Conservation (phyloP, 1,140 invertebrate genomes). For the Drosophila setifemur region DNA sequence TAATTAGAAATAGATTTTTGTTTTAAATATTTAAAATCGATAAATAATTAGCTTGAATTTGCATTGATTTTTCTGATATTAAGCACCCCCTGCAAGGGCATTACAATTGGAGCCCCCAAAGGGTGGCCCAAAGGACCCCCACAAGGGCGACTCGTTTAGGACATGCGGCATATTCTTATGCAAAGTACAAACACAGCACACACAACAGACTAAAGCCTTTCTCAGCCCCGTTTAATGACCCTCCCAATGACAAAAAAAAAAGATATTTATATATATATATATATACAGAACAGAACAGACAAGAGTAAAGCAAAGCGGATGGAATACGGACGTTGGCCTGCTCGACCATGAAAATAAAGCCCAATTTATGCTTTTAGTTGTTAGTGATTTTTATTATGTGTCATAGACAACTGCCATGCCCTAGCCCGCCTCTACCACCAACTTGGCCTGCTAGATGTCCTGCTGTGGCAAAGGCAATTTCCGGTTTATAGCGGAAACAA, state of each 20-base stretch:
- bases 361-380: constrained; percentile 81
- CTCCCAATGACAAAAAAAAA: constrained; percentile 4
- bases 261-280: not conserved
- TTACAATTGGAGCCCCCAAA: not conserved
- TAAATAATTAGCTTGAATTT: no score
- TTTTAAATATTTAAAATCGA: no score
- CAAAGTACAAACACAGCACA: constrained; percentile 60
- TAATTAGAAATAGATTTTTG: no score
- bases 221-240: constrained; percentile 64
- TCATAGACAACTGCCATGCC: constrained; percentile 58
- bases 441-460: constrained; percentile 19
- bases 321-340: constrained; percentile 35
- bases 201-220: constrained; percentile 55
- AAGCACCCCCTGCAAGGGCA: not conserved
- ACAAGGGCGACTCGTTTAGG: not conserved
- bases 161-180: constrained; percentile 67
- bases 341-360: constrained; percentile 75
- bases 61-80: no score
- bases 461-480: constrained; percentile 64
- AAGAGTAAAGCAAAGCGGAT: not conserved
- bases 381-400: constrained; percentile 81
- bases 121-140: not conserved
- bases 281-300: not conserved
- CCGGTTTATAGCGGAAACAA: constrained; percentile 74
- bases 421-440: constrained; percentile 1